A percentile compares a stretch with the other conserved stretches of the same genome.
phyloP scores from a whole-genome alignment of 2,888 invertebrate genomes.

The Tenthredo notha region DNA sequence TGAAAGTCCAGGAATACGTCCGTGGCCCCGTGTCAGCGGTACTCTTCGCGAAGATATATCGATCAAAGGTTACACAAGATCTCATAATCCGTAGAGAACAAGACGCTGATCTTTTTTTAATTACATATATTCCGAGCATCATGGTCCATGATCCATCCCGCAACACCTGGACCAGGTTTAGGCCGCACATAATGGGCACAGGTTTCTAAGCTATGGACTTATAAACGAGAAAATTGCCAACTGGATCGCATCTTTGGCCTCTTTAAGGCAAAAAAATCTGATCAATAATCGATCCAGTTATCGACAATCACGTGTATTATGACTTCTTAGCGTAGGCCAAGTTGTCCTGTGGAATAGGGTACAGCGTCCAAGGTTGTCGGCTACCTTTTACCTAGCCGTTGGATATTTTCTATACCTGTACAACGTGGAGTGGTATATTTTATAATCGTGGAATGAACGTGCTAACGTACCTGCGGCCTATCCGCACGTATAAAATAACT shows the following conservation, averaged over 20 bases:
- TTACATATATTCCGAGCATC: neutral
- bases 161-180: neutral
- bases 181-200: neutral
- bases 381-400: constrained; percentile 25
- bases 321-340: constrained; percentile 36
- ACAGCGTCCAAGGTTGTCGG: constrained; percentile 48
- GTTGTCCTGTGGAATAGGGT: constrained; percentile 41
- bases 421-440: neutral
- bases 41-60: constrained; percentile 22
- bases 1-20: constrained; percentile 18
- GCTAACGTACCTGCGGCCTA: neutral
- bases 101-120: neutral
- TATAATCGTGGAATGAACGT: constrained; percentile 2
- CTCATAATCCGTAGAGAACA: neutral
- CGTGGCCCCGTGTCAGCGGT: constrained; percentile 23
- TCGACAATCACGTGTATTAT: neutral
- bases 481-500: neutral
- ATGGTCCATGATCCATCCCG: neutral
- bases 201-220: neutral
- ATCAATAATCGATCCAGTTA: constrained; percentile 19
- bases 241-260: too few relatives aligned
- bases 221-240: too few relatives aligned
- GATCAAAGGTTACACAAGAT: constrained; percentile 17
- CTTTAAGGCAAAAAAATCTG: too few relatives aligned
- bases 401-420: constrained; percentile 2